Evolutionary conservation across 2,888 invertebrate genomes (phyloP).

Genomic region (Torymus tubicola): DNA sequence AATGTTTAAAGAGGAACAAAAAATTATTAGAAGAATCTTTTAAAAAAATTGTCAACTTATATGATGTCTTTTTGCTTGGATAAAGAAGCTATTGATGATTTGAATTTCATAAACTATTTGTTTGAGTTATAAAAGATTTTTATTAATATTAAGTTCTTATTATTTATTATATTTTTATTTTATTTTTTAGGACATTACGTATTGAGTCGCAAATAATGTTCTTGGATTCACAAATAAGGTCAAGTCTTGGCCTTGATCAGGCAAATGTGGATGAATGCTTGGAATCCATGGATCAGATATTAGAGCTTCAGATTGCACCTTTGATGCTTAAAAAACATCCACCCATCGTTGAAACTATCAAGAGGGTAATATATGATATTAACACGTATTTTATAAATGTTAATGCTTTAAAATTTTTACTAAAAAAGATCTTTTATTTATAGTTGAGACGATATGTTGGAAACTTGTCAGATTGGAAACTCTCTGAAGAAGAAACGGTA

Average conservation of each 20-base stretch:
- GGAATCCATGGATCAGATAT: constrained; percentile 81
- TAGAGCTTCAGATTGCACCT: constrained; percentile 81
- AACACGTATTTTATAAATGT: not conserved
- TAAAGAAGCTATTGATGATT: too few species aligned
- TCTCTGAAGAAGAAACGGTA: constrained; percentile 80
- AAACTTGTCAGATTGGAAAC: constrained; percentile 86
- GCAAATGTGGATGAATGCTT: constrained; percentile 87
- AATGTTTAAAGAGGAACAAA: too few species aligned
- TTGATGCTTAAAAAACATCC: constrained; percentile 90
- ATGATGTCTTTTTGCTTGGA: too few species aligned
- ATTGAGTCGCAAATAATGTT: constrained; percentile 83
- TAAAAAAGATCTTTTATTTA: constrained; percentile 12
- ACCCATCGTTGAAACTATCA: constrained; percentile 86
- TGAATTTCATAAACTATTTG: not conserved
- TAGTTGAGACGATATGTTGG: constrained; percentile 87
- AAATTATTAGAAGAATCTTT: too few species aligned
- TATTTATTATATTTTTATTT: not conserved
- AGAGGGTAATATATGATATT: constrained; percentile 76
- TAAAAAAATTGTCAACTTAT: too few species aligned
- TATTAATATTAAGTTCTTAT: not conserved
- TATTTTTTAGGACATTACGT: constrained; percentile 78
- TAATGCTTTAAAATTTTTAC: not conserved
- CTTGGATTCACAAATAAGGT: constrained; percentile 83
- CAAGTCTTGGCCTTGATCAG: constrained; percentile 81
- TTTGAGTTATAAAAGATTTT: constrained; percentile 1